Percentiles rank a stretch among this genome's conserved stretches.
Conservation (phyloP, 2,888 invertebrate species). For the Opisthograptis luteolata region DNA sequence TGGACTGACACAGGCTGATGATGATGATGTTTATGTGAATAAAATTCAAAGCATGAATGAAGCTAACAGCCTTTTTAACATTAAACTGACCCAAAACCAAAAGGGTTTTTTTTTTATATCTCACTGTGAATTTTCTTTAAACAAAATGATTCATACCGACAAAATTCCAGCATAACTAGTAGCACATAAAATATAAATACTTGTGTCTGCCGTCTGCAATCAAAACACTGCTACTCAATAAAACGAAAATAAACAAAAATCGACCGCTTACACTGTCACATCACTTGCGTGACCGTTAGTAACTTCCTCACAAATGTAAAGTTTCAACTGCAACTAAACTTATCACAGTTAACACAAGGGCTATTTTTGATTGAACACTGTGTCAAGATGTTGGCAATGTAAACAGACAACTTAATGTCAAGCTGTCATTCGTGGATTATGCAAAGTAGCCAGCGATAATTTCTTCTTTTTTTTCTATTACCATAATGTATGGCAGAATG, state of each 20-base stretch:
- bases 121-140: constrained; percentile 8
- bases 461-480: constrained; percentile 74
- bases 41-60: too few relatives aligned
- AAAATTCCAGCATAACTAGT: constrained; percentile 32
- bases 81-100: too few relatives aligned
- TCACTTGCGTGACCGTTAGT: constrained; percentile 59
- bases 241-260: constrained; percentile 50
- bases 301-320: constrained; percentile 38
- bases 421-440: constrained; percentile 71
- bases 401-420: constrained; percentile 72
- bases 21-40: too few relatives aligned
- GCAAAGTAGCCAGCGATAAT: constrained; percentile 69
- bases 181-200: constrained; percentile 34
- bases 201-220: constrained; percentile 28
- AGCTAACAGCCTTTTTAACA: too few relatives aligned
- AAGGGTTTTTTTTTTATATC: too few relatives aligned
- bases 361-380: constrained; percentile 16
- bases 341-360: constrained; percentile 30
- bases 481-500: constrained; percentile 68
- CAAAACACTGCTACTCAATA: constrained; percentile 39
- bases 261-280: constrained; percentile 53
- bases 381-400: constrained; percentile 43
- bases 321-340: constrained; percentile 23
- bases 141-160: constrained; percentile 17
- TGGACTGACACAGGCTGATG: too few relatives aligned